Evolutionary conservation across 2,113 vertebrate genomes (phyloP), one percentile per base, ranked within the genome.

Genomic region (Litocranius walleri): DNA sequence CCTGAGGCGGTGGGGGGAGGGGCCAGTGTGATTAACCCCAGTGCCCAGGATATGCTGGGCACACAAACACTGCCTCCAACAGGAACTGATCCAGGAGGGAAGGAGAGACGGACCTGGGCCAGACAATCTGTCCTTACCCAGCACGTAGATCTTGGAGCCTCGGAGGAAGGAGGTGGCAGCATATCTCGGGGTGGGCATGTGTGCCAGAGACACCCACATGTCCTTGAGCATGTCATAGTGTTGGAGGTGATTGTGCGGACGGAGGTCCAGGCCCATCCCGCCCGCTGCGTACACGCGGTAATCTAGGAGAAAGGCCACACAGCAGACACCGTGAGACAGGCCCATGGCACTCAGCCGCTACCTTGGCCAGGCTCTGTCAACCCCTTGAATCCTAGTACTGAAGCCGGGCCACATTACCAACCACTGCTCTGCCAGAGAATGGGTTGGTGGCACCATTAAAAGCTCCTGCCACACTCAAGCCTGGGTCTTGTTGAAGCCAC

Each of bases 211-310:
- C 27, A 99, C 99, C 99, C 99, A 99, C 98, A 99, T 99, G 87
- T 99, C 99, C 98, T 99, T 99, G 59, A 99, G 99, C 98, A 99
- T 99, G 98, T 99, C 99, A 0, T 99, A 99, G 98, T 99, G 99
- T 97, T 99, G 99, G 88, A 99, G 99, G 98, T 99, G 99, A 97
- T 98, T 99, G 97, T 99, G 99, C 0, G 99, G 99, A 90, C 99
- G 98, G 96, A 99, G 99, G 98, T 99, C 99, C 16, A 99, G 98
- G 21, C 99, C 99, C 99, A 99, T 99, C 78, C 99, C 99, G 0
- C 99, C 99, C 0, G 99, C 99, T 0, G 99, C 99, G 0, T 99
- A 99, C 19, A 99, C 99, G 77, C 99, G 98, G 96, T 99, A 99
- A 94, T 99, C 99, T 99, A 95, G 91, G 59, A 97, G 71, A 94